A percentile compares a stretch with the other conserved stretches of the same genome.
phyloP scores from a whole-genome alignment of 2,113 vertebrate genomes.

The Macquaria ambigua region DNA sequence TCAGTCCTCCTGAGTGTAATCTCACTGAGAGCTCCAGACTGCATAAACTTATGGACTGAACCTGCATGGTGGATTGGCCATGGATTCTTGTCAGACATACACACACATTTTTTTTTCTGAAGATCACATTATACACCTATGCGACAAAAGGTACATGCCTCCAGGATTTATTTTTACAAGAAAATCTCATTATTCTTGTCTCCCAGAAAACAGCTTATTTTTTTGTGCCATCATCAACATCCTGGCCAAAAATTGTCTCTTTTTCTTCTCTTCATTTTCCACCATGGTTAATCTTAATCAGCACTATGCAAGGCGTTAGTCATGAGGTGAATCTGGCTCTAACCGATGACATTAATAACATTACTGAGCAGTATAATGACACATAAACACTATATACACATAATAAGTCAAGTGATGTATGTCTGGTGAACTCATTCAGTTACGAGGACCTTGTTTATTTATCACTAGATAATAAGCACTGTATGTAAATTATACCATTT shows the following conservation, averaged over 20 bases:
- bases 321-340: constrained; percentile 29
- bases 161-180: not conserved
- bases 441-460: constrained; percentile 42
- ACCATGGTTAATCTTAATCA: constrained; percentile 44
- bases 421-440: constrained; percentile 48
- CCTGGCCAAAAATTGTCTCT: not conserved
- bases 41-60: constrained; percentile 32
- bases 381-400: constrained; percentile 46
- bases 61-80: constrained; percentile 44
- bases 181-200: not conserved
- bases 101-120: not conserved
- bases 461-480: constrained; percentile 51
- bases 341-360: constrained; percentile 55
- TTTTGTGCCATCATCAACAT: constrained; percentile 5
- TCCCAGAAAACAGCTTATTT: not conserved
- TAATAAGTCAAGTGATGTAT: constrained; percentile 54
- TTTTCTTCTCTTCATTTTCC: constrained; percentile 6
- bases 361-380: constrained; percentile 45
- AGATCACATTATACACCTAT: not conserved
- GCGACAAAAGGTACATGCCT: not conserved
- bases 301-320: constrained; percentile 28
- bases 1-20: constrained; percentile 55
- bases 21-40: constrained; percentile 27
- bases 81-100: constrained; percentile 5
- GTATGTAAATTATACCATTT: constrained; percentile 54